phyloP scores from a whole-genome alignment of 2,797 vertebrate genomes.

The Hafferia zeledoni region DNA sequence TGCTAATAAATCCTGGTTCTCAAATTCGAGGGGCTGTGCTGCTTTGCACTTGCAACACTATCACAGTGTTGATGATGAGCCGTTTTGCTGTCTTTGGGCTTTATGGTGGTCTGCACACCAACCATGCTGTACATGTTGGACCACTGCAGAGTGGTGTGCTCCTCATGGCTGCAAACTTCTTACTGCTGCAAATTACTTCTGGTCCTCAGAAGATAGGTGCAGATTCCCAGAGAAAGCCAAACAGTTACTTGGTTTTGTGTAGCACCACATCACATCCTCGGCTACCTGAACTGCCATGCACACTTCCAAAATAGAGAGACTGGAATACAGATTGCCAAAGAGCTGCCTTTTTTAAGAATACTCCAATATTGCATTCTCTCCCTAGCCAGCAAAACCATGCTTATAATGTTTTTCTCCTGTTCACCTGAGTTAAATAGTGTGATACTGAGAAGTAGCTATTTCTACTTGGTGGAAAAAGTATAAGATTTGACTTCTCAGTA shows the following conservation, averaged over 20 bases:
- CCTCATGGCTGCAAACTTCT: background rate
- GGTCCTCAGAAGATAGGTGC: background rate
- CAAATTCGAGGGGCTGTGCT: accelerated
- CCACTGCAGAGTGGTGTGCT: background rate
- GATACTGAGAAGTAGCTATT: background rate
- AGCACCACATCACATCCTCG: background rate
- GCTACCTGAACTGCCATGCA: background rate
- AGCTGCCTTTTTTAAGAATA: background rate
- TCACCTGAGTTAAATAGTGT: background rate
- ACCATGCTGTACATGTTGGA: accelerated
- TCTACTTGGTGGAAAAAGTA: background rate
- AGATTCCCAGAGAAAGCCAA: background rate
- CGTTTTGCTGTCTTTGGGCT: background rate
- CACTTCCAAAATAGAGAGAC: background rate
- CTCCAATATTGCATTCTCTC: background rate
- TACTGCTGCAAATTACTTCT: background rate
- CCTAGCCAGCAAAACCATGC: background rate
- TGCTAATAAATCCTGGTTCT: background rate
- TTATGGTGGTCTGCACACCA: background rate
- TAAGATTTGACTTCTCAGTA: background rate
- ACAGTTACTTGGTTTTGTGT: background rate
- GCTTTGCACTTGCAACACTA: background rate
- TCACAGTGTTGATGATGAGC: background rate
- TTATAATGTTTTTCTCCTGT: background rate
- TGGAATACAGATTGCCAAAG: background rate